Evolutionary conservation across 2,888 invertebrate genomes (phyloP).

Genomic region (Drosophila birchii): DNA sequence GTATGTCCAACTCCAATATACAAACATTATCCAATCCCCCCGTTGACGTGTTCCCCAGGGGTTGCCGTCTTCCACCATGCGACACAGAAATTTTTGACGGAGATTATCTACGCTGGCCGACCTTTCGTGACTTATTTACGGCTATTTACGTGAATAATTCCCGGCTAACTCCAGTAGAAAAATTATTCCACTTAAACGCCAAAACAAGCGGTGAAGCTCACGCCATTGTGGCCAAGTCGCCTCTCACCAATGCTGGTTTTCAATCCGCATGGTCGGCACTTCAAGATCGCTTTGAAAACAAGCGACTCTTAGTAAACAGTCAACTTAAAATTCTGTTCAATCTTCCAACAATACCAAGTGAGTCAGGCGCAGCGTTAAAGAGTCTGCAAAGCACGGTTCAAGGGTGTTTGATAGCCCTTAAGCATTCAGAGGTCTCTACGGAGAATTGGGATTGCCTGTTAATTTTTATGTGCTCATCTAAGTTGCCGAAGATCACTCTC

Average conservation of each 20-base stretch:
- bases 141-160: not conserved
- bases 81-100: too few species aligned
- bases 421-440: not conserved
- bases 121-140: too few species aligned
- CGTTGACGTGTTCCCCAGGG: too few species aligned
- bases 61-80: too few species aligned
- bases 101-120: too few species aligned
- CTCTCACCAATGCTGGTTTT: not conserved
- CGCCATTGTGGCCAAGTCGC: not conserved
- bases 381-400: not conserved
- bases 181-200: not conserved
- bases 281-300: too few species aligned
- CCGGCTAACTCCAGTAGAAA: too few species aligned
- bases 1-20: too few species aligned
- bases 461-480: too few species aligned
- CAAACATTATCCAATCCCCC: too few species aligned
- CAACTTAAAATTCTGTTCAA: not conserved
- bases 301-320: not conserved
- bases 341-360: not conserved
- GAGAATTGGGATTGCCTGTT: not conserved
- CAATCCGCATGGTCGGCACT: not conserved
- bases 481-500: not conserved
- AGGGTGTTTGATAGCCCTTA: not conserved
- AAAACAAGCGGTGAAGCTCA: constrained; percentile 5
- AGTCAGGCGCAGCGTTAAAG: not conserved